phyloP scores from a whole-genome alignment of 1,140 invertebrate genomes.

The Formica exsecta region DNA sequence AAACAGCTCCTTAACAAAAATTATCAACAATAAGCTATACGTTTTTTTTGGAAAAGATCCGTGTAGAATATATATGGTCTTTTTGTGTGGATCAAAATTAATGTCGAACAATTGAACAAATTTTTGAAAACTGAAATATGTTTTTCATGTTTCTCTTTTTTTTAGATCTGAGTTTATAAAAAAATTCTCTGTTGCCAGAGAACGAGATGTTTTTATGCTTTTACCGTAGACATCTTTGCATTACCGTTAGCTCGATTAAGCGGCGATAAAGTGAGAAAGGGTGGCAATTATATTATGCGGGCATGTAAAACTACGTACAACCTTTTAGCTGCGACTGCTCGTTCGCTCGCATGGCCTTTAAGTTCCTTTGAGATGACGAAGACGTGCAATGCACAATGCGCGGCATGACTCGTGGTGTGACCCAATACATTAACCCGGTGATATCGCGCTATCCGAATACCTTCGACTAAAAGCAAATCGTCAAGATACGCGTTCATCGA shows the following conservation, averaged over 20 bases:
- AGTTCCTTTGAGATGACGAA: conserved; percentile 58
- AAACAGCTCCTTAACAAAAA: neutral
- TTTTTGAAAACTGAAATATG: neutral
- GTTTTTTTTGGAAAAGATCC: neutral
- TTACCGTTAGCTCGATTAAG: conserved; percentile 57
- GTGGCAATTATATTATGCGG: conserved; percentile 57
- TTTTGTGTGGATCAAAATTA: neutral
- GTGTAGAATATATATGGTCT: neutral
- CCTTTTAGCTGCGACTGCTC: conserved; percentile 37
- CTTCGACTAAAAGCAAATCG: conserved; percentile 45
- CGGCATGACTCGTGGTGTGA: conserved; percentile 16
- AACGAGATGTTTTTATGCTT: conserved; percentile 14
- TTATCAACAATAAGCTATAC: neutral
- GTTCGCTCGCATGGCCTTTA: conserved; percentile 47
- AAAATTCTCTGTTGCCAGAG: neutral
- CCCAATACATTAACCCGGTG: conserved; percentile 43
- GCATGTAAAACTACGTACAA: conserved; percentile 30
- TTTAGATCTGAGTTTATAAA: conserved; percentile 13
- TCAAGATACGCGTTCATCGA: conserved; percentile 19
- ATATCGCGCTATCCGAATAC: conserved; percentile 34
- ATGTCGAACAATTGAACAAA: neutral
- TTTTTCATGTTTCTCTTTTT: neutral
- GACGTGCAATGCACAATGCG: conserved; percentile 55
- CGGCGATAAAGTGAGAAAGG: conserved; percentile 49
- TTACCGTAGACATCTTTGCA: conserved; percentile 32